A percentile compares a stretch with the other conserved stretches of the same genome.
phyloP scores from a whole-genome alignment of 2,888 invertebrate genomes.

The Erannis defoliaria region DNA sequence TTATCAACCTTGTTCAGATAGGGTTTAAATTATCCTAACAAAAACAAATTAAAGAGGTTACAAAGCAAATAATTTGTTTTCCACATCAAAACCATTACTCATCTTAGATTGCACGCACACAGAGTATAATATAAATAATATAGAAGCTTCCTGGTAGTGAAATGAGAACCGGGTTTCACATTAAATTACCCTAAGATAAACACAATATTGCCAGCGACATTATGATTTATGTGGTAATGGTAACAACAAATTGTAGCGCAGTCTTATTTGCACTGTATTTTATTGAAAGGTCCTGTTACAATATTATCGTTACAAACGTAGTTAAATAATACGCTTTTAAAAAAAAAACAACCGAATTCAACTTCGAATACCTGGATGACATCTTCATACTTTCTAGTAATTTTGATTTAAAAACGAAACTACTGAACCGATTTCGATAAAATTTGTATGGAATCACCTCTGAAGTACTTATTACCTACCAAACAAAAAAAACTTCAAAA shows the following conservation, averaged over 20 bases:
- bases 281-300: conserved; percentile 34
- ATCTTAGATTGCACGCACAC: conserved; percentile 22
- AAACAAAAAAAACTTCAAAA: too few relatives aligned
- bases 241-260: conserved; percentile 46
- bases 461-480: too few relatives aligned
- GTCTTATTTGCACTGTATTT: conserved; percentile 36
- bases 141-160: conserved; percentile 38
- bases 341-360: too few relatives aligned
- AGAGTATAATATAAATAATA: conserved; percentile 28
- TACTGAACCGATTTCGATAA: too few relatives aligned
- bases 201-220: conserved; percentile 43
- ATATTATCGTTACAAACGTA: conserved; percentile 10
- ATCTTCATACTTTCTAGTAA: too few relatives aligned
- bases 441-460: too few relatives aligned
- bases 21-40: background rate
- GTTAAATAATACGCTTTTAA: background rate
- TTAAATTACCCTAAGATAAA: conserved; percentile 44
- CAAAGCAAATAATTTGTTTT: conserved; percentile 9
- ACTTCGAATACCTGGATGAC: too few relatives aligned
- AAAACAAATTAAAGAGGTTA: background rate
- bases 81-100: conserved; percentile 21
- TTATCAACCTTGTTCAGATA: background rate
- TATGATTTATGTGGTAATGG: conserved; percentile 50
- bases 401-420: too few relatives aligned
- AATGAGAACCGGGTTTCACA: conserved; percentile 40